These are phyloP conservation scores for Drosophila anceps DNA, from an alignment of 2,888 invertebrate genomes.

Conservation along the genomic window DNA sequence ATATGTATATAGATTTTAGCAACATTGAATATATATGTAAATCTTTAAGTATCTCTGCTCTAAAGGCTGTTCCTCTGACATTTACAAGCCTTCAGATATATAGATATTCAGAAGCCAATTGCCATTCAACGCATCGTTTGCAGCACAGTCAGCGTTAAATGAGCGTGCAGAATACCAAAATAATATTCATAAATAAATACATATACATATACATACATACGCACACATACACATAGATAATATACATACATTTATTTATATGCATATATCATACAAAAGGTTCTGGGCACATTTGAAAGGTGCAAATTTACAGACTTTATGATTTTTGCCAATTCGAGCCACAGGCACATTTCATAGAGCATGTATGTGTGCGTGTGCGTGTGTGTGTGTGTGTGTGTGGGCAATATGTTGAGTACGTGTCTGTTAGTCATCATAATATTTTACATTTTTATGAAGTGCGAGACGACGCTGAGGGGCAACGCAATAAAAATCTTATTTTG, in stretches of 20 bases:
- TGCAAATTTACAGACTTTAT: conserved; percentile 46
- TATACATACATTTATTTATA: conserved; percentile 6
- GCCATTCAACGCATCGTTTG: conserved; percentile 40
- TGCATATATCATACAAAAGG: conserved; percentile 29
- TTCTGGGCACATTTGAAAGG: conserved; percentile 26
- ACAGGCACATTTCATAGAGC: conserved; percentile 37
- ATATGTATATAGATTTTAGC: too few relatives aligned
- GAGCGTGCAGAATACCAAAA: conserved; percentile 23
- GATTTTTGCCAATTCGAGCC: conserved; percentile 50
- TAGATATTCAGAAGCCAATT: conserved; percentile 45
- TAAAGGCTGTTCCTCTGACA: not conserved
- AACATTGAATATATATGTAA: not conserved
- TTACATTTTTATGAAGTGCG: conserved; percentile 80
- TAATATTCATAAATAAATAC: conserved; percentile 15
- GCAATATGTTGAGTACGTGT: conserved; percentile 66
- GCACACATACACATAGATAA: not conserved
- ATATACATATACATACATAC: not conserved
- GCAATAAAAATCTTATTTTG: conserved; percentile 79
- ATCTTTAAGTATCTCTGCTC: not conserved
- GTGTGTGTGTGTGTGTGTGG: conserved; percentile 10
- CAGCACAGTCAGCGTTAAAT: conserved; percentile 42
- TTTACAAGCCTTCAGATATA: conserved; percentile 10
- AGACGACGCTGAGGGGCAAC: conserved; percentile 57
- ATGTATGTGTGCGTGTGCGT: not conserved
- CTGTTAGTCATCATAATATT: conserved; percentile 76